Evolutionary conservation across 2,888 invertebrate genomes (phyloP), one percentile per base, ranked within the genome.

Genomic region (Phaonia tiefii): DNA sequence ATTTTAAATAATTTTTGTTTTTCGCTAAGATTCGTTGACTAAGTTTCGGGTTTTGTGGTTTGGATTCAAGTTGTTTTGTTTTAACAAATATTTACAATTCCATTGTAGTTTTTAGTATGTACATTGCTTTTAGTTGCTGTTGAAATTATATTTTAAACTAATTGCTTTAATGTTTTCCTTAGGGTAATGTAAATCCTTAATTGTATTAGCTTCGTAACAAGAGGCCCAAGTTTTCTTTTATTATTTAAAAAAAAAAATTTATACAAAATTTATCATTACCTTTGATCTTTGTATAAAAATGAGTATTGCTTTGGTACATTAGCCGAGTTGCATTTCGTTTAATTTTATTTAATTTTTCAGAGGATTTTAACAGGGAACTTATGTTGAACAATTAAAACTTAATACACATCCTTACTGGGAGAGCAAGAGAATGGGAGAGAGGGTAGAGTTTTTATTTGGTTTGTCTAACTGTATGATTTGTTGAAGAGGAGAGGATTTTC

Each of bases 241-340:
- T n/a, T n/a, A n/a, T n/a, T n/a, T n/a, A n/a, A n/a, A n/a, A n/a
- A n/a, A n/a, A n/a, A 63, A 49, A 63, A n/a, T 44, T 58, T 46
- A 15, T 17, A 25, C 44, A 42, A 46, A 39, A 63, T 31, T 75
- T 4, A 37, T 60, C 44, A 44, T 31, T 79, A 49, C 44, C 11
- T 39, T n/a, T 70, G 75, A 71, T 66, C 8, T 75, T 78, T 67
- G 42, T 67, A 80, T 78, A 72, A 75, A 79, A 81, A 84, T 88
- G 90, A 90, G 90, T 90, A 90, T 90, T 90, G 90, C 90, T 90
- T 90, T 90, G 90, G 90, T 90, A 90, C 90, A 88, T 90, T 90
- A 90, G 90, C 90, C 90, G 90, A 89, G 88, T 75, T 78, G 84
- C 85, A 84, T 82, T 56, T 71, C n/a, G 39, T 75, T 51, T 69